Conservation (phyloP, 2,888 invertebrate genomes). For the Drosophila ezoana region DNA sequence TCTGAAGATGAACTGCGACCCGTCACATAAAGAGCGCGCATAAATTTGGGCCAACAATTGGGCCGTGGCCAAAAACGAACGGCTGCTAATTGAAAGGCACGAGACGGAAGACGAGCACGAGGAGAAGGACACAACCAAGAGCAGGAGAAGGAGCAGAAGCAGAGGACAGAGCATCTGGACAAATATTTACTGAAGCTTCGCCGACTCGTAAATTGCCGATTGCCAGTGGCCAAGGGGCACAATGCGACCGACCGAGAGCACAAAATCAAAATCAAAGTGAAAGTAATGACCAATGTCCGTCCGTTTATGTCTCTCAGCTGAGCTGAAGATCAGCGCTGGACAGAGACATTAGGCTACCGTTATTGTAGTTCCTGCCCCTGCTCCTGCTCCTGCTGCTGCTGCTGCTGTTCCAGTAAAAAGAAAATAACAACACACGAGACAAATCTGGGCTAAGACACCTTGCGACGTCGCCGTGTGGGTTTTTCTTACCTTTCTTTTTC, state of each 20-base stretch:
- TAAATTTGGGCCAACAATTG: slow-evolving; percentile 72
- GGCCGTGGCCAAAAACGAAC: slow-evolving; percentile 30
- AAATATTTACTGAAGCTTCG: slow-evolving; percentile 77
- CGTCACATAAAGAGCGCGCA: slow-evolving; percentile 60
- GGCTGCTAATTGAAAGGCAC: slow-evolving; percentile 77
- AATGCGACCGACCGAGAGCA: slow-evolving; percentile 20
- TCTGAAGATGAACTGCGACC: slow-evolving; percentile 68
- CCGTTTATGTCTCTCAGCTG: not conserved
- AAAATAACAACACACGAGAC: slow-evolving; percentile 71
- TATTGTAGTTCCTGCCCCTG: slow-evolving; percentile 14
- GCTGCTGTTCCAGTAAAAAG: slow-evolving; percentile 28
- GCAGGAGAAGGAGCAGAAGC: not conserved
- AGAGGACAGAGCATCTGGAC: slow-evolving; percentile 66
- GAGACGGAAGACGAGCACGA: slow-evolving; percentile 34
- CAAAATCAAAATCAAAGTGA: slow-evolving; percentile 68
- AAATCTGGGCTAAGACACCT: slow-evolving; percentile 78
- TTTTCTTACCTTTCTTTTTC: slow-evolving; percentile 52
- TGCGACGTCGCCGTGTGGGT: slow-evolving; percentile 70
- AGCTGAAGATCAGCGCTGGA: slow-evolving; percentile 39
- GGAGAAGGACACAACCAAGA: too few relatives aligned
- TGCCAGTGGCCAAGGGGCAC: slow-evolving; percentile 21
- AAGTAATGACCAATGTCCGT: slow-evolving; percentile 70
- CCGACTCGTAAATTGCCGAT: slow-evolving; percentile 64
- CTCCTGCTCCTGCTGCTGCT: slow-evolving; percentile 10
- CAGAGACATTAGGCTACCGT: slow-evolving; percentile 78